Base-by-base conservation (phyloP, 1,140 invertebrate species). In the Archivesica marissinica region DNA sequence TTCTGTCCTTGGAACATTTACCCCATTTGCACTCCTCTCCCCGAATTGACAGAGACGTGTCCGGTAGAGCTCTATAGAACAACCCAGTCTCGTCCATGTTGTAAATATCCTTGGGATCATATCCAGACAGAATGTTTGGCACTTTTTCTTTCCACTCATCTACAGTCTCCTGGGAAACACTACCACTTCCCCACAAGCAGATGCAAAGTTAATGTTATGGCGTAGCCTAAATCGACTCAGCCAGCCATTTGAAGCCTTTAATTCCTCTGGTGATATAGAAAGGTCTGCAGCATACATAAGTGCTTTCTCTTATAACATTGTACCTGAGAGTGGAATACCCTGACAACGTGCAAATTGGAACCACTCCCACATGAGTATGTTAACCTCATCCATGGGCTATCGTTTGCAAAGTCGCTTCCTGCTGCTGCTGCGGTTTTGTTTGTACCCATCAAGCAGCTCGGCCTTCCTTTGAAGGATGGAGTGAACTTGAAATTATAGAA, bases 51-150 rank as follows among this genome's bases (percentile, higher is more conserved):
- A 89, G 64, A 13, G 89, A 87, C 35, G 87, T 86, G 54, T 90
- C 79, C 3, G 87, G 89, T 38, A 90, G 25, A 4, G 28, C 2
- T 20, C 80, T 64, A 28, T 61, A 91, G 59, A 89, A 91, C 1
- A 91, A 44, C 2, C 78, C 88, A 66, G 84, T 90, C 75, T 90
- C 85, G 74, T 91, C 88, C 28, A 72, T 52, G 70, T 91, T 91
- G 72, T 70, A 91, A 41, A 91, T 86, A 54, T 91, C 75, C 7
- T 54, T 6, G 20, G 54, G 23, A 47, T 75, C 59, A 70, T 85
- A 89, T 28, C 56, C 77, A 28, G 64, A 13, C 0, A 68, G 20
- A 33, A 87, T 64, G n/a, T 44, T 33, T 6, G 50, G 79, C 17
- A 85, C 17, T 39, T 75, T 47, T 17, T 61, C 28, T 56, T 74